These are phyloP conservation scores for Galaxea fascicularis DNA, from an alignment of 92 coral and sea anemone species.

Conservation along the genomic window DNA sequence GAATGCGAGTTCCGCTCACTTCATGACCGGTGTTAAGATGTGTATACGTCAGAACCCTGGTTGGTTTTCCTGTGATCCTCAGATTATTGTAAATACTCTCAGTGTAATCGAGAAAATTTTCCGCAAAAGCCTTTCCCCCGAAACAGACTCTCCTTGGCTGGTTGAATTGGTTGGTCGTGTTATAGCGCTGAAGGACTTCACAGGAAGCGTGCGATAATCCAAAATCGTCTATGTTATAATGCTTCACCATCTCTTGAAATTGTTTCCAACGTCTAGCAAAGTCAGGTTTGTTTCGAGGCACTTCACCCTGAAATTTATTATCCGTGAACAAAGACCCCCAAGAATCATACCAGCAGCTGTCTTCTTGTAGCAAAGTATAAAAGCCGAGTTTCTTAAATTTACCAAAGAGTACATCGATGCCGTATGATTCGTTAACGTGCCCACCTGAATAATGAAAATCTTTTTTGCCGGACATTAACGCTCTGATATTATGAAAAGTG, in stretches of 20 bases:
- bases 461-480: constrained; percentile 72
- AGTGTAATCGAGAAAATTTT: constrained; percentile 78
- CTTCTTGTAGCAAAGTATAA: constrained; percentile 91
- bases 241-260: constrained; percentile 63
- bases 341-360: constrained; percentile 94
- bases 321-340: constrained; percentile 94
- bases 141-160: constrained; percentile 87
- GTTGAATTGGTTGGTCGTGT: constrained; percentile 91
- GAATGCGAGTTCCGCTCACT: constrained; percentile 83
- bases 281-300: constrained; percentile 60
- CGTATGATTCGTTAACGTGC: constrained; percentile 74
- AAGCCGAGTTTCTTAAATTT: constrained; percentile 78
- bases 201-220: constrained; percentile 94
- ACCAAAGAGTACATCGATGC: constrained; percentile 78
- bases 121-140: constrained; percentile 81
- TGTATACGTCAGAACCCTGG: constrained; percentile 77
- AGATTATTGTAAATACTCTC: constrained; percentile 53
- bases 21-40: constrained; percentile 94
- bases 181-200: constrained; percentile 76
- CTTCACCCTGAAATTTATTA: constrained; percentile 78
- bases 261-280: constrained; percentile 71
- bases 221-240: constrained; percentile 83
- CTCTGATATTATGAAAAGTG: constrained; percentile 71
- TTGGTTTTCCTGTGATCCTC: constrained; percentile 11
- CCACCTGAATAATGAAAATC: constrained; percentile 38